A percentile compares a stretch with the other conserved stretches of the same genome.
phyloP scores from a whole-genome alignment of 2,797 vertebrate species.

The Enteromius afrohamiltoni region DNA sequence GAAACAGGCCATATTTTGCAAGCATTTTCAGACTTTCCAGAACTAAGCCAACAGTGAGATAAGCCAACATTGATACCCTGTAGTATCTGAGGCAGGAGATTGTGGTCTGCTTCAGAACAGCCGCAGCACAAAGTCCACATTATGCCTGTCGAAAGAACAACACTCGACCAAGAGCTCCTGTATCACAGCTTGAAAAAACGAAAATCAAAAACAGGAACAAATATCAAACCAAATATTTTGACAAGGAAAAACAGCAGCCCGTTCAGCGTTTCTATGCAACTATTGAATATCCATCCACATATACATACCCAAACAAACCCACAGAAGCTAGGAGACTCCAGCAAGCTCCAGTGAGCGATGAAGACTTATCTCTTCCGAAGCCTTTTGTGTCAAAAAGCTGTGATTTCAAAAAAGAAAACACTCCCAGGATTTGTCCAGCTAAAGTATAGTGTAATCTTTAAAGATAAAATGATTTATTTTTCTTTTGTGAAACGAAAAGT shows the following conservation, averaged over 20 bases:
- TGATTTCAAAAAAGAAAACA: slow-evolving; percentile 35
- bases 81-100: slow-evolving; percentile 58
- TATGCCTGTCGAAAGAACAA: slow-evolving; percentile 61
- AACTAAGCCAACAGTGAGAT: slow-evolving; percentile 59
- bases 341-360: not conserved
- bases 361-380: slow-evolving; percentile 32
- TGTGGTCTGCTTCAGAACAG: slow-evolving; percentile 44
- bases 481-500: slow-evolving; percentile 52
- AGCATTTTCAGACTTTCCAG: slow-evolving; percentile 61
- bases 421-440: slow-evolving; percentile 33
- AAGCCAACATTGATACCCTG: slow-evolving; percentile 53
- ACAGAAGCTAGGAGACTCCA: slow-evolving; percentile 5
- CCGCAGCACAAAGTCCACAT: slow-evolving; percentile 57
- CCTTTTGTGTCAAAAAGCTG: slow-evolving; percentile 35
- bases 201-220: not conserved
- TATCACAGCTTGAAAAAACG: slow-evolving; percentile 44
- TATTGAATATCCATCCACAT: slow-evolving; percentile 31
- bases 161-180: slow-evolving; percentile 48
- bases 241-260: slow-evolving; percentile 33
- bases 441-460: slow-evolving; percentile 20
- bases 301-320: slow-evolving; percentile 2
- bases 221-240: slow-evolving; percentile 41
- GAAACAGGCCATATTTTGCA: slow-evolving; percentile 56
- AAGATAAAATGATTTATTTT: slow-evolving; percentile 40
- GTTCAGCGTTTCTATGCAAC: slow-evolving; percentile 24